phyloP scores from a whole-genome alignment of 2,888 invertebrate species.

The Drosophila siamana region DNA sequence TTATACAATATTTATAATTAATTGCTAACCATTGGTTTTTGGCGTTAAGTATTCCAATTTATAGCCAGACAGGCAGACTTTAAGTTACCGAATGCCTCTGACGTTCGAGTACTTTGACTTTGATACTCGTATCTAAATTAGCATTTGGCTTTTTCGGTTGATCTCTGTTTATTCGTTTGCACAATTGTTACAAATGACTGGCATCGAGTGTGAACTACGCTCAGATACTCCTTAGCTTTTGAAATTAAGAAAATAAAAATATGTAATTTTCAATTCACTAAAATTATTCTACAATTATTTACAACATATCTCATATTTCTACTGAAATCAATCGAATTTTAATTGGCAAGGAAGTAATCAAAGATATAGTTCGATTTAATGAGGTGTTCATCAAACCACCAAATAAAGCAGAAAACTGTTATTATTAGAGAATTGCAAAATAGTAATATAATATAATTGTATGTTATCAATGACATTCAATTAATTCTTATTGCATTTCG shows the following conservation, averaged over 20 bases:
- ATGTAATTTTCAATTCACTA: too few relatives aligned
- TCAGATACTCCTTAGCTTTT: constrained; percentile 13
- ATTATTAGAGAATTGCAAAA: too few relatives aligned
- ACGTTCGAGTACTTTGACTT: constrained; percentile 33
- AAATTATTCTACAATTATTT: too few relatives aligned
- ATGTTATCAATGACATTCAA: too few relatives aligned
- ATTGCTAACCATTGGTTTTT: constrained; percentile 23
- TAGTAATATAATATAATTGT: too few relatives aligned
- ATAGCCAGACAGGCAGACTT: constrained; percentile 22
- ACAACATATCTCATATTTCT: too few relatives aligned
- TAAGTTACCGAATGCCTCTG: constrained; percentile 7
- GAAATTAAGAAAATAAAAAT: background rate
- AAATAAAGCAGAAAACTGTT: too few relatives aligned
- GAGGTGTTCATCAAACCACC: too few relatives aligned
- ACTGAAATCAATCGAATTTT: too few relatives aligned
- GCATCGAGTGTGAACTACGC: background rate
- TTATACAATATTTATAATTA: constrained; percentile 58
- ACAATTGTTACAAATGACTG: constrained; percentile 7
- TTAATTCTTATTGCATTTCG: background rate
- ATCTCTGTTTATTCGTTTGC: constrained; percentile 18
- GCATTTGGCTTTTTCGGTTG: constrained; percentile 52
- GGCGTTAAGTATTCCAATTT: constrained; percentile 51
- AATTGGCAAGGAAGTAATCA: too few relatives aligned
- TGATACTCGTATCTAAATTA: constrained; percentile 59
- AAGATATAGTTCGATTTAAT: too few relatives aligned